Percentiles rank a stretch among this genome's conserved stretches.
Evolutionary conservation across 2,888 invertebrate species (phyloP).

Genomic region (Peribatodes rhomboidaria): DNA sequence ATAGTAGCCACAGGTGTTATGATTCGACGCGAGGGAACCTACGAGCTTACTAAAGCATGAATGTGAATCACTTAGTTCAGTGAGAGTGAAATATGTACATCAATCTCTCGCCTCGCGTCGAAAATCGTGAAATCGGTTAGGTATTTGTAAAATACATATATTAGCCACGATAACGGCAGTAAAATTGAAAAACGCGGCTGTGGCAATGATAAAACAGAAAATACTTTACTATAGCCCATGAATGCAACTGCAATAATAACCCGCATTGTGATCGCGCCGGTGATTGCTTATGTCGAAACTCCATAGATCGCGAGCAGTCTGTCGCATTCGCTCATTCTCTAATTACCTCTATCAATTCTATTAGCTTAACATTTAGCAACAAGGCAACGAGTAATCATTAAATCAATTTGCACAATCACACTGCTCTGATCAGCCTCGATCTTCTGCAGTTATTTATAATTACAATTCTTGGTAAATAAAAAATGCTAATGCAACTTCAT

Average conservation of each 20-base stretch:
- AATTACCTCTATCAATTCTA: constrained; percentile 73
- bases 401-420: constrained; percentile 43
- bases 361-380: constrained; percentile 67
- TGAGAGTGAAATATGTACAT: constrained; percentile 18
- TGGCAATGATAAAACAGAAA: constrained; percentile 38
- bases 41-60: constrained; percentile 17
- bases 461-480: constrained; percentile 42
- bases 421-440: constrained; percentile 24
- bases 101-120: background rate
- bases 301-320: constrained; percentile 35
- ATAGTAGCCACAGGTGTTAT: constrained; percentile 40
- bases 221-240: constrained; percentile 48
- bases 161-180: background rate
- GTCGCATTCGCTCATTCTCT: constrained; percentile 60
- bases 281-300: constrained; percentile 70
- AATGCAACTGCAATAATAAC: constrained; percentile 78
- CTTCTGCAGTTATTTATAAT: constrained; percentile 39
- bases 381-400: constrained; percentile 49
- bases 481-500: constrained; percentile 40
- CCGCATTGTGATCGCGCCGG: constrained; percentile 76
- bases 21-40: constrained; percentile 25
- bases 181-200: constrained; percentile 35
- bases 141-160: background rate
- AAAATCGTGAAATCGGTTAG: background rate
- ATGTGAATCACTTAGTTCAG: constrained; percentile 27